Percentiles rank a stretch among this genome's conserved stretches.
Evolutionary conservation across 1,140 invertebrate species (phyloP).

Genomic region (Drosophila paulistorum): DNA sequence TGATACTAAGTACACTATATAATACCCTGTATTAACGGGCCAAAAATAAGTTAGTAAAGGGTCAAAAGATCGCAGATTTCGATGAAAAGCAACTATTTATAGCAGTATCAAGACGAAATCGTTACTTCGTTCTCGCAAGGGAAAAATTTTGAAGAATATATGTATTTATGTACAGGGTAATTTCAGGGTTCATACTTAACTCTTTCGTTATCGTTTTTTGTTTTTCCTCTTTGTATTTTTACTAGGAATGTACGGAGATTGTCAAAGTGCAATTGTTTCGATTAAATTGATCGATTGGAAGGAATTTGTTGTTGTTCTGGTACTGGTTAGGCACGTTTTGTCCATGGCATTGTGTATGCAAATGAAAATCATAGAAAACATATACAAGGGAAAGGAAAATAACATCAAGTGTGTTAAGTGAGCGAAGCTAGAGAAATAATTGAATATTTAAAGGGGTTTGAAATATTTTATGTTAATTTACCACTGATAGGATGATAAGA

Average conservation of each 20-base stretch:
- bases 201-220: neutral
- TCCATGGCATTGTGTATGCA: conserved; percentile 19
- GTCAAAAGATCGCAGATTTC: neutral
- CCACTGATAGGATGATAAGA: neutral
- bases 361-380: conserved; percentile 23
- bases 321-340: conserved; percentile 10
- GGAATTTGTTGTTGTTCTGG: neutral
- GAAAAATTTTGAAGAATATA: too few species aligned
- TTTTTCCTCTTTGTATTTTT: neutral
- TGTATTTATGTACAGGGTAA: neutral
- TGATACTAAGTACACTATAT: neutral
- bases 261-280: conserved; percentile 42
- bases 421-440: conserved; percentile 22
- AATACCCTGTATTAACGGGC: neutral
- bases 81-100: too few species aligned
- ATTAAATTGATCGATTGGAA: conserved; percentile 16
- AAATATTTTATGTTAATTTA: neutral
- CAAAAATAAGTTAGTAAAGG: neutral
- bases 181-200: neutral
- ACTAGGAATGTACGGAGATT: conserved; percentile 20
- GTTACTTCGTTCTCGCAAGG: too few species aligned
- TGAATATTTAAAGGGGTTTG: conserved; percentile 44
- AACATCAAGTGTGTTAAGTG: neutral
- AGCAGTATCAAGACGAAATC: too few species aligned
- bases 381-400: neutral